Evolutionary conservation across 2,797 vertebrate genomes (phyloP), one percentile per base, ranked within the genome.

Genomic region (Smutsia gigantea): DNA sequence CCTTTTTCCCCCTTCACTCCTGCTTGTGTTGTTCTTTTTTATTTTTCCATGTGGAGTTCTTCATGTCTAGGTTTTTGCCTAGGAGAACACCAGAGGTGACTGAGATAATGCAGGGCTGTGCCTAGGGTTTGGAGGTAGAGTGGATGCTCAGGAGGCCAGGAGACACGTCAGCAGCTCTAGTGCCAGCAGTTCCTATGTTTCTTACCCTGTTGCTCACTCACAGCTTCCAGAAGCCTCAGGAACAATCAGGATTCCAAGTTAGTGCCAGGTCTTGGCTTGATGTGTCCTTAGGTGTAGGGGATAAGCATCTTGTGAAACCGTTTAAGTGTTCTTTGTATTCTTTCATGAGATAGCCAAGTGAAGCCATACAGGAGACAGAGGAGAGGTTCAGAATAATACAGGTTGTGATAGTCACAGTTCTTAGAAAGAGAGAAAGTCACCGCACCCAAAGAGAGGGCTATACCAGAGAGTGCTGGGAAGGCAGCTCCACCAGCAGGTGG

Each of bases 31-130:
- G 66, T 68, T 87, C 69, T 96, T 94, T 95, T 79, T 94, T 64
- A 77, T 59, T 96, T 94, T 96, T 72, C 93, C 61, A 71, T 61
- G 14, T 86, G 59, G 3, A 63, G 64, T 55, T 74, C 19, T 79
- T 23, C 14, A 31, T 57, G 8, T 68, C 11, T 64, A 51, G 14
- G 1, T 51, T 90, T 95, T 63, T 72, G 49, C n/a, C 21, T 57
- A 23, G n/a, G 29, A 69, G 4, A 25, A 37, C 5, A 23, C 7
- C 1, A 5, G 31, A 31, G 5, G 19, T n/a, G 37, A n/a, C 9
- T 29, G 25, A 68, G 82, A 37, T 34, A 13, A 29, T 10, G 27
- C 5, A 23, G 25, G 64, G 5, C 9, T 31, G 2, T 34, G 17
- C 2, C 59, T 83, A 29, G 39, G 51, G n/a, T 75, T 39, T 75